These are phyloP conservation scores for Liodrosophila aerea DNA, from an alignment of 2,888 invertebrate species.

Conservation along the genomic window DNA sequence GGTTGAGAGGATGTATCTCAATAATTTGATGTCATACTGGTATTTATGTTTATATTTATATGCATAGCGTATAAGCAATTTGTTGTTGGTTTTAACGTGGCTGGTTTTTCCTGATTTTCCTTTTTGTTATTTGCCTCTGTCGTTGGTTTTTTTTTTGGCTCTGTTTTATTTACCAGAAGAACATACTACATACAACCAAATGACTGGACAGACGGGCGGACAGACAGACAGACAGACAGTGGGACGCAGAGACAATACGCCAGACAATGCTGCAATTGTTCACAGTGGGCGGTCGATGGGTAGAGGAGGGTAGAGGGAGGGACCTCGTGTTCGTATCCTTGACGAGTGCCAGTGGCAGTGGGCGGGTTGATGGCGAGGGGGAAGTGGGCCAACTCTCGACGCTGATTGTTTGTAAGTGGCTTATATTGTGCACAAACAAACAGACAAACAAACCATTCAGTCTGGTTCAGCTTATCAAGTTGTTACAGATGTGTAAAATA, in stretches of 20 bases:
- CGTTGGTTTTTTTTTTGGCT: conserved; percentile 20
- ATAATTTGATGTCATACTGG: conserved; percentile 47
- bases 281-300: conserved; percentile 48
- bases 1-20: conserved; percentile 31
- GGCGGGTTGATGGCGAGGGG: conserved; percentile 36
- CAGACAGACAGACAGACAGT: conserved; percentile 5
- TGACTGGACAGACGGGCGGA: conserved; percentile 18
- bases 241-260: conserved; percentile 22
- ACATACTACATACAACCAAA: conserved; percentile 41
- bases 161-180: conserved; percentile 66
- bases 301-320: not conserved
- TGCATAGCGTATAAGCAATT: conserved; percentile 47
- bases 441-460: conserved; percentile 44
- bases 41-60: conserved; percentile 33
- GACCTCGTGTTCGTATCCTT: not conserved
- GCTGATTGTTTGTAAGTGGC: conserved; percentile 77
- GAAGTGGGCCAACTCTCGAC: conserved; percentile 64
- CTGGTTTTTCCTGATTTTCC: conserved; percentile 23
- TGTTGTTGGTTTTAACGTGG: too few species aligned
- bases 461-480: conserved; percentile 69
- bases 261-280: conserved; percentile 70
- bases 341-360: conserved; percentile 19
- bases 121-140: conserved; percentile 20
- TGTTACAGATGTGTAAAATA: conserved; percentile 61
- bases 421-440: conserved; percentile 65